A percentile compares a stretch with the other conserved stretches of the same genome.
Evolutionary conservation across 2,113 vertebrate species (phyloP).

Genomic region (Artemisiospiza belli): DNA sequence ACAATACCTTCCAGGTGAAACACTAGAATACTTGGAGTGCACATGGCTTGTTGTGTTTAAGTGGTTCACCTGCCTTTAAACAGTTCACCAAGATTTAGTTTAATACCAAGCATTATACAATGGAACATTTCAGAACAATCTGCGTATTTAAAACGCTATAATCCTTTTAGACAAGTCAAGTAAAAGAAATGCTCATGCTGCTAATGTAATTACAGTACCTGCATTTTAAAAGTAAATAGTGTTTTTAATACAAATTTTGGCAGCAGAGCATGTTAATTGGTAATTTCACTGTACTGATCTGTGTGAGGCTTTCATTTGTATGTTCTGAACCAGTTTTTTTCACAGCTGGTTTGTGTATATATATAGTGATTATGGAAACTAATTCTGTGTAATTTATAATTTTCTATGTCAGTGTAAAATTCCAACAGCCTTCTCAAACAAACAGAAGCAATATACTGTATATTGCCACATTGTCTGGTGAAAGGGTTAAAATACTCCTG

Average conservation of each 20-base stretch:
- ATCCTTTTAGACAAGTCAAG: constrained; percentile 54
- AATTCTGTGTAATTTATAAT: constrained; percentile 88
- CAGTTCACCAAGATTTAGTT: constrained; percentile 72
- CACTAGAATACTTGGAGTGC: constrained; percentile 76
- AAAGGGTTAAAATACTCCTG: constrained; percentile 76
- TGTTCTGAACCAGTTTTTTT: constrained; percentile 78
- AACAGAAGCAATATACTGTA: constrained; percentile 78
- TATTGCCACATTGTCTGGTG: constrained; percentile 77
- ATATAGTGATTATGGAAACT: constrained; percentile 84
- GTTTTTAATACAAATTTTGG: constrained; percentile 64
- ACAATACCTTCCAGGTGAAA: constrained; percentile 71
- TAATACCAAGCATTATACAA: constrained; percentile 58
- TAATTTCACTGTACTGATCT: constrained; percentile 74
- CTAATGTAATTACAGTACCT: constrained; percentile 50
- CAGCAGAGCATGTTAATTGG: constrained; percentile 74
- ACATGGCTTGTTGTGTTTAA: constrained; percentile 76
- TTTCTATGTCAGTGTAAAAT: constrained; percentile 81
- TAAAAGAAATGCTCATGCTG: constrained; percentile 60
- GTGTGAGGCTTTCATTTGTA: constrained; percentile 76
- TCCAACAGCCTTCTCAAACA: constrained; percentile 78
- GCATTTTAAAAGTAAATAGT: constrained; percentile 58
- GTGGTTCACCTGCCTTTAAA: constrained; percentile 75
- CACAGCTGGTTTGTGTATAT: constrained; percentile 80
- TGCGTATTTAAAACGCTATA: constrained; percentile 47
- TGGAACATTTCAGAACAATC: constrained; percentile 66